Evolutionary conservation across 37 sponge, comb jelly and placozoan species (phyloP).

Genomic region (Beroe ovata): DNA sequence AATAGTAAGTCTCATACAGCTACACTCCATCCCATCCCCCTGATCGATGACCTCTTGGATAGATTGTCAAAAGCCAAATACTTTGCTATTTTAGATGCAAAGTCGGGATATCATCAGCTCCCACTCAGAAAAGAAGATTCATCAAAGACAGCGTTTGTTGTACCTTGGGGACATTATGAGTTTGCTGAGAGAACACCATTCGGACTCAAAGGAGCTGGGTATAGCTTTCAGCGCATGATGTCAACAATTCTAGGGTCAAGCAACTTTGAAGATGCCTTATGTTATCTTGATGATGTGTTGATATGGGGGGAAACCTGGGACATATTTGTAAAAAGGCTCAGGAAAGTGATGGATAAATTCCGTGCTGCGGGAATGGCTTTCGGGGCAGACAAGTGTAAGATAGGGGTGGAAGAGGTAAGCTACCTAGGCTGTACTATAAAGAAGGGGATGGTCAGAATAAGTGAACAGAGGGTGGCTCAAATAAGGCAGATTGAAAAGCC

Average conservation of each 20-base stretch:
- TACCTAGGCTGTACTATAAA: background rate
- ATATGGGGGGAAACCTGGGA: slow-evolving; percentile 28
- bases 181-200: slow-evolving; percentile 1
- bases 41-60: slow-evolving; percentile 9
- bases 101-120: slow-evolving; percentile 1
- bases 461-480: background rate
- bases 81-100: background rate
- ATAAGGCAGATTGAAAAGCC: background rate
- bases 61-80: background rate
- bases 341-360: background rate
- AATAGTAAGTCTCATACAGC: background rate
- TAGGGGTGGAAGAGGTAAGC: background rate
- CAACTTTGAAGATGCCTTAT: background rate
- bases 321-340: background rate
- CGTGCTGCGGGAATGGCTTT: background rate
- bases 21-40: background rate
- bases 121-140: slow-evolving; percentile 12
- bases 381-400: background rate
- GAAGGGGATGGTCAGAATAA: background rate
- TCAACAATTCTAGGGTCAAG: background rate
- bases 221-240: background rate
- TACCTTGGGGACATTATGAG: slow-evolving; percentile 28
- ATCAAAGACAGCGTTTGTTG: background rate
- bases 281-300: background rate
- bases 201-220: slow-evolving; percentile 15